Conservation (phyloP, 2,113 vertebrate genomes). For the Scomber colias region DNA sequence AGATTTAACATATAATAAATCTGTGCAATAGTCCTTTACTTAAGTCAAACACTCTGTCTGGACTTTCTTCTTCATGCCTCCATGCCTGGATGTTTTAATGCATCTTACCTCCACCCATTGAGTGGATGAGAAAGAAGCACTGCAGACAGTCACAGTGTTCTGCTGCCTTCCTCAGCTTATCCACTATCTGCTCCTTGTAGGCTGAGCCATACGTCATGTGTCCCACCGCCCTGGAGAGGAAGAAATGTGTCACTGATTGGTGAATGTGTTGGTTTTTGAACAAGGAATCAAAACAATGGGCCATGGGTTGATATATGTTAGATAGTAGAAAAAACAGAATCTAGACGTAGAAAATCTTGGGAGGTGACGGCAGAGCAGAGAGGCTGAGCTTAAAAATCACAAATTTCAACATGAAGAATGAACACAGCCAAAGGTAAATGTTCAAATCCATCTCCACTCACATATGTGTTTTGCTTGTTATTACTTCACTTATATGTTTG, state of each 20-base stretch:
- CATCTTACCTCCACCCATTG: constrained; percentile 96
- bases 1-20: not conserved
- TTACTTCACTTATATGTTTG: too few relatives aligned
- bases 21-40: not conserved
- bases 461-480: too few relatives aligned
- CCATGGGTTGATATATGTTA: too few relatives aligned
- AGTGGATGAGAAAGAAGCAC: constrained; percentile 97
- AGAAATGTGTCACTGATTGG: not conserved
- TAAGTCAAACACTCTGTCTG: too few relatives aligned
- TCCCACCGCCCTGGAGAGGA: constrained; percentile 90
- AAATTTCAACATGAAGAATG: not conserved
- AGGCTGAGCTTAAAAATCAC: too few relatives aligned
- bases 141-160: constrained; percentile 97
- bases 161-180: constrained; percentile 90
- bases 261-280: too few relatives aligned
- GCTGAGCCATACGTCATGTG: constrained; percentile 90
- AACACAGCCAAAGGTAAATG: not conserved
- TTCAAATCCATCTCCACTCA: too few relatives aligned
- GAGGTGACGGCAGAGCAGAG: too few relatives aligned
- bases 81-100: not conserved
- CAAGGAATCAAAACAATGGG: too few relatives aligned
- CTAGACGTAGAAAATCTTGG: too few relatives aligned
- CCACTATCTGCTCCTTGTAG: constrained; percentile 91
- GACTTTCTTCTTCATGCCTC: too few relatives aligned
- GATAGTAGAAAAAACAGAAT: too few relatives aligned